Evolutionary conservation across 2,888 invertebrate genomes (phyloP).

Genomic region (Calliphora vomitoria): DNA sequence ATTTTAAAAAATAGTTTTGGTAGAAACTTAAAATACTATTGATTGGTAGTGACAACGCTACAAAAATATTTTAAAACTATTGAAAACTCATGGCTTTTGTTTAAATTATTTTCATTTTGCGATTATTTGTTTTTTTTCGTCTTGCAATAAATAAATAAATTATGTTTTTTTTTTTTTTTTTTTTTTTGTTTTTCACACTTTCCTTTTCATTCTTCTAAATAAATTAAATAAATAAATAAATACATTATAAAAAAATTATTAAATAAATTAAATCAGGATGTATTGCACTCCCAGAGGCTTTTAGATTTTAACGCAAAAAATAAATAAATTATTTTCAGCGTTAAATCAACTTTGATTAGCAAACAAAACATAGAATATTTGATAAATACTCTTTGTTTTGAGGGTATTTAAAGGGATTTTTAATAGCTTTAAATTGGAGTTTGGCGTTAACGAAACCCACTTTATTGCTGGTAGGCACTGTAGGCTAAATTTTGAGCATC

Average conservation of each 20-base stretch:
- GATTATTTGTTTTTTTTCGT: slow-evolving; percentile 7
- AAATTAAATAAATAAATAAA: slow-evolving; percentile 69
- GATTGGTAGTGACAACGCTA: too few relatives aligned
- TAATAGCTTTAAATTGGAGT: slow-evolving; percentile 10
- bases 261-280: slow-evolving; percentile 74
- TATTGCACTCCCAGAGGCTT: slow-evolving; percentile 75
- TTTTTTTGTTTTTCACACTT: slow-evolving; percentile 38
- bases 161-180: slow-evolving; percentile 54
- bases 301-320: slow-evolving; percentile 43
- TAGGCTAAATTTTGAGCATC: slow-evolving; percentile 90
- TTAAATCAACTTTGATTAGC: slow-evolving; percentile 44
- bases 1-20: slow-evolving; percentile 46
- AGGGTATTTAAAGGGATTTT: slow-evolving; percentile 13
- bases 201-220: slow-evolving; percentile 59
- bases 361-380: slow-evolving; percentile 33
- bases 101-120: slow-evolving; percentile 16
- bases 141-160: slow-evolving; percentile 67
- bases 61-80: slow-evolving; percentile 25
- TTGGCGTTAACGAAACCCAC: slow-evolving; percentile 38
- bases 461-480: slow-evolving; percentile 85
- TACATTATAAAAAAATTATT: slow-evolving; percentile 53
- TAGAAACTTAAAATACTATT: slow-evolving; percentile 54
- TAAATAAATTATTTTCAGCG: slow-evolving; percentile 26
- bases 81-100: slow-evolving; percentile 65
- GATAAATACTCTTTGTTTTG: slow-evolving; percentile 12